Percentiles rank a stretch among this genome's conserved stretches.
phyloP scores from a whole-genome alignment of 1,140 invertebrate species.

The Diploscapter pachys region DNA sequence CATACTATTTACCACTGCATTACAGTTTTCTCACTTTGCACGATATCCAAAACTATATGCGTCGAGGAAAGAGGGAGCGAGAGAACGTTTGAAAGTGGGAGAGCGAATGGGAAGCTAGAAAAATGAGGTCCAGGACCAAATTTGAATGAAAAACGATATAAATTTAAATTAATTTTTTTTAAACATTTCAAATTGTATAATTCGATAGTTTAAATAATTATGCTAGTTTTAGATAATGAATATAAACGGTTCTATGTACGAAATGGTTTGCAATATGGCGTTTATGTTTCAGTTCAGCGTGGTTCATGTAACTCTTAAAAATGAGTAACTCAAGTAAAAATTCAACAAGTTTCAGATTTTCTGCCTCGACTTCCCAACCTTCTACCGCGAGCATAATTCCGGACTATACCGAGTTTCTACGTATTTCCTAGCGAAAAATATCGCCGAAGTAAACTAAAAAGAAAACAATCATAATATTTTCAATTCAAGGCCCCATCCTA shows the following conservation, averaged over 20 bases:
- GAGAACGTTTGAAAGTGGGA: too few relatives aligned
- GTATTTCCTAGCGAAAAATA: slow-evolving; percentile 79
- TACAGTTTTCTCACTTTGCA: too few relatives aligned
- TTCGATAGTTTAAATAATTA: too few relatives aligned
- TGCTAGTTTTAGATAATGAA: slow-evolving; percentile 66
- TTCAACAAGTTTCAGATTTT: slow-evolving; percentile 72
- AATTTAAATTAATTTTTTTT: too few relatives aligned
- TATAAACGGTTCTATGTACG: slow-evolving; percentile 88
- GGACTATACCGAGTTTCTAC: slow-evolving; percentile 86
- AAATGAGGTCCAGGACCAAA: too few relatives aligned
- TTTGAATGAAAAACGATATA: too few relatives aligned
- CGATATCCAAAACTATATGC: too few relatives aligned
- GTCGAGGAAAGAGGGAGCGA: too few relatives aligned
- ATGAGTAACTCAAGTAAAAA: slow-evolving; percentile 76
- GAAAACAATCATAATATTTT: too few relatives aligned
- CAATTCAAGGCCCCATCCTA: slow-evolving; percentile 58
- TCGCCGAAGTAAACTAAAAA: slow-evolving; percentile 53
- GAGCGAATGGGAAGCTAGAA: too few relatives aligned
- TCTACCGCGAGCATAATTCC: slow-evolving; percentile 81
- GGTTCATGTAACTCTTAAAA: slow-evolving; percentile 46
- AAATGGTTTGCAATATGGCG: slow-evolving; percentile 71
- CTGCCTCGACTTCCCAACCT: slow-evolving; percentile 81
- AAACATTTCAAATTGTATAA: too few relatives aligned
- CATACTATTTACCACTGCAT: too few relatives aligned
- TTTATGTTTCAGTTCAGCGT: slow-evolving; percentile 57